Evolutionary conservation across 2,888 invertebrate genomes (phyloP).

Genomic region (Pristionchus japonicus): DNA sequence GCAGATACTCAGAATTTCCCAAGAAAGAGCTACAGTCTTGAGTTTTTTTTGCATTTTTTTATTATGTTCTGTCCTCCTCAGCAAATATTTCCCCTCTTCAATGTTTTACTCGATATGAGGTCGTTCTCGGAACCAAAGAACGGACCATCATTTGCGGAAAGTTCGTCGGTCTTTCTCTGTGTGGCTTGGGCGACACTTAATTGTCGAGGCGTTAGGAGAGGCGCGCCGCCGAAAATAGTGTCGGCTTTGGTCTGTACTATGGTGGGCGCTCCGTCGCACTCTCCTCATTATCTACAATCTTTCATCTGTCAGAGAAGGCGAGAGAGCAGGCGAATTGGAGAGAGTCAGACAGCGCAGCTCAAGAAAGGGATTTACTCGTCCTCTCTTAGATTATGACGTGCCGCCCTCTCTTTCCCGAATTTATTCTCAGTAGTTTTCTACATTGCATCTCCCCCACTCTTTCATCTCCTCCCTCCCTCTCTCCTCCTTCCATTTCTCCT

Average conservation of each 20-base stretch:
- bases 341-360: too few species aligned
- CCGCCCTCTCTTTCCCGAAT: not conserved
- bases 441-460: not conserved
- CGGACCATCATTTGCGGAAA: not conserved
- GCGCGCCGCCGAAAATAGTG: not conserved
- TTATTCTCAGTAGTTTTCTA: constrained; percentile 33
- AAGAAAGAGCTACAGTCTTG: too few species aligned
- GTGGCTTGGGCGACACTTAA: not conserved
- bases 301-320: too few species aligned
- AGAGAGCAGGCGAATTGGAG: too few species aligned
- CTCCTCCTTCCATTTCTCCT: not conserved
- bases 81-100: too few species aligned
- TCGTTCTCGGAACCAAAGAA: not conserved
- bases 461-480: not conserved
- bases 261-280: not conserved
- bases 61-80: too few species aligned
- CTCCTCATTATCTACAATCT: too few species aligned
- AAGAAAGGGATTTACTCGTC: not conserved
- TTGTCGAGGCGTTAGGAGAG: not conserved
- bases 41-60: too few species aligned
- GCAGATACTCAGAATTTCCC: too few species aligned
- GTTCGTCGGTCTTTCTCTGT: not conserved
- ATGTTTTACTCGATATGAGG: not conserved
- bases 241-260: not conserved
- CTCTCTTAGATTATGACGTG: not conserved